phyloP scores from a whole-genome alignment of 2,113 vertebrate genomes.

The Vulpes vulpes region DNA sequence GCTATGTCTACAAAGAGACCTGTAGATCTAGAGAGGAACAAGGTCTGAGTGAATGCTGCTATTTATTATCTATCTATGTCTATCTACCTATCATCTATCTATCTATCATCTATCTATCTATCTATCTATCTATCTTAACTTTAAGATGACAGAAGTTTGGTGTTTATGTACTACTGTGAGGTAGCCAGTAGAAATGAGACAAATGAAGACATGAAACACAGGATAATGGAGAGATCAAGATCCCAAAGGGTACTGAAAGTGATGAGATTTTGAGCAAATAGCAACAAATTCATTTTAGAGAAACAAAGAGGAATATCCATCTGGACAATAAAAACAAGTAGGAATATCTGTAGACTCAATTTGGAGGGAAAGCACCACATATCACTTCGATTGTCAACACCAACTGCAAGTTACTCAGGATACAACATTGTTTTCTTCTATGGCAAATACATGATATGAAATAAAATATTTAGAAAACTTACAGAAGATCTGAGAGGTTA shows the following conservation, averaged over 20 bases:
- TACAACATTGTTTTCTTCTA: background rate
- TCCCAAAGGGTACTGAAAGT: background rate
- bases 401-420: background rate
- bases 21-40: no score
- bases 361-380: conserved; percentile 17
- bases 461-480: background rate
- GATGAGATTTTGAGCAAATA: background rate
- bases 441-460: background rate
- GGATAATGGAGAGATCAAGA: background rate
- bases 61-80: background rate
- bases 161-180: background rate
- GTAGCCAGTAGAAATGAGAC: background rate
- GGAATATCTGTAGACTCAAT: conserved; percentile 1
- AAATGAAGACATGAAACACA: background rate
- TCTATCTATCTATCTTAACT: background rate
- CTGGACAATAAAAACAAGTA: conserved; percentile 25
- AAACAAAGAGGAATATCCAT: conserved; percentile 27
- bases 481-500: background rate
- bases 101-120: no score
- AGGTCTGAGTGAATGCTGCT: background rate
- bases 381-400: background rate
- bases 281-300: conserved; percentile 14
- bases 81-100: no score
- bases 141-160: background rate
- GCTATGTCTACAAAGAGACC: background rate